These are phyloP conservation scores for Oscheius sp. DNA, from an alignment of 2,888 invertebrate species.

Conservation along the genomic window DNA sequence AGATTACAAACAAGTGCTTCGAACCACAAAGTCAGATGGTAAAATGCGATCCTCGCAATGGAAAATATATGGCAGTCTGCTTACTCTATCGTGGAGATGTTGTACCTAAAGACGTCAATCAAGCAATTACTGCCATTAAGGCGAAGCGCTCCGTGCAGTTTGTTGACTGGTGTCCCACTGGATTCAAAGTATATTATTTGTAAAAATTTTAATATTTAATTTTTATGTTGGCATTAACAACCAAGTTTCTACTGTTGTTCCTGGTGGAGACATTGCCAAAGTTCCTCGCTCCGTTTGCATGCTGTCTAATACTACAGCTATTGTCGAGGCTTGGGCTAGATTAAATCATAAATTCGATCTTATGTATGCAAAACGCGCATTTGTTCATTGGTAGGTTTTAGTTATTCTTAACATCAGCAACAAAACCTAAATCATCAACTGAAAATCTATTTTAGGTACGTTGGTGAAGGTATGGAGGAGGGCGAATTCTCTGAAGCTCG, in stretches of 20 bases:
- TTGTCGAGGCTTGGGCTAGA: constrained; percentile 83
- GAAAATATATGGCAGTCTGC: constrained; percentile 72
- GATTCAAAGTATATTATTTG: constrained; percentile 74
- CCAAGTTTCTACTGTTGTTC: constrained; percentile 80
- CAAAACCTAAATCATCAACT: too few relatives aligned
- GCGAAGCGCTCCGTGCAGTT: constrained; percentile 76
- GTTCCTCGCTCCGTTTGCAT: constrained; percentile 81
- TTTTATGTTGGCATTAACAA: constrained; percentile 66
- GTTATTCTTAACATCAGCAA: too few relatives aligned
- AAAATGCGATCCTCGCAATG: constrained; percentile 81
- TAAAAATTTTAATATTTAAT: not conserved
- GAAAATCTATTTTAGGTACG: constrained; percentile 71
- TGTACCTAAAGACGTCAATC: not conserved
- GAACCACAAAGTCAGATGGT: constrained; percentile 88
- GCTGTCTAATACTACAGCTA: constrained; percentile 74
- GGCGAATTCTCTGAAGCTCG: constrained; percentile 68
- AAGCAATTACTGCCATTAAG: constrained; percentile 74
- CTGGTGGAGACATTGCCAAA: constrained; percentile 84
- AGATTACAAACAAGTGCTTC: constrained; percentile 91
- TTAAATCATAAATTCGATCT: constrained; percentile 81
- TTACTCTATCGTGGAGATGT: constrained; percentile 31
- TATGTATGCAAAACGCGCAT: constrained; percentile 75
- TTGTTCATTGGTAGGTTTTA: constrained; percentile 63
- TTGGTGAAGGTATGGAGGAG: constrained; percentile 70
- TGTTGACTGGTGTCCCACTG: constrained; percentile 78